Evolutionary conservation across 2,888 invertebrate genomes (phyloP).

Genomic region (Cryptus viduatorius): DNA sequence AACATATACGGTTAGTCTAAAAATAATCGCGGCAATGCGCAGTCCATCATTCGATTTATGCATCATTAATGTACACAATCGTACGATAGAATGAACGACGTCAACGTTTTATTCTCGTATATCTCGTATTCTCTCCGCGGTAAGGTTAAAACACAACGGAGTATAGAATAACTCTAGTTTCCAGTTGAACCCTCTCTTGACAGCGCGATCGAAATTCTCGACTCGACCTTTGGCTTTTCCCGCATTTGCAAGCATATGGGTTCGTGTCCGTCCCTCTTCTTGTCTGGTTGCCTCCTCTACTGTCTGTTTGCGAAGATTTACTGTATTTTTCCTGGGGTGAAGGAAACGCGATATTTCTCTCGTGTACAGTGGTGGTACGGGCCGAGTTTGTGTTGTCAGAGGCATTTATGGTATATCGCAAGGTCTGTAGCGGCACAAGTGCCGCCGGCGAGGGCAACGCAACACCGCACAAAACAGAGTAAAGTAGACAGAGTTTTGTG

Average conservation of each 20-base stretch:
- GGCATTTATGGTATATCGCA: constrained; percentile 58
- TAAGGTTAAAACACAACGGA: background rate
- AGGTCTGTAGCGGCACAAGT: constrained; percentile 19
- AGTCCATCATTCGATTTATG: constrained; percentile 48
- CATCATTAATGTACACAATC: constrained; percentile 46
- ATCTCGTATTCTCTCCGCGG: constrained; percentile 5
- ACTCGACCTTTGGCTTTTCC: constrained; percentile 54
- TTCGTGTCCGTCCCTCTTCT: constrained; percentile 20
- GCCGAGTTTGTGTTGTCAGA: constrained; percentile 17
- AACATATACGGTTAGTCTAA: background rate
- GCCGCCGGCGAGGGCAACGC: constrained; percentile 37
- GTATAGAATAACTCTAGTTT: constrained; percentile 13
- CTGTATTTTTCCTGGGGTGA: constrained; percentile 35
- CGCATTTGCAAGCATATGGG: constrained; percentile 49
- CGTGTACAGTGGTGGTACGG: background rate
- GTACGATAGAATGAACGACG: constrained; percentile 4
- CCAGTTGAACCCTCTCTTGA: constrained; percentile 26
- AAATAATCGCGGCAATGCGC: constrained; percentile 5
- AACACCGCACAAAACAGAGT: constrained; percentile 32
- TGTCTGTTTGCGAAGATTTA: constrained; percentile 31
- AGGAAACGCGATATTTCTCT: constrained; percentile 60
- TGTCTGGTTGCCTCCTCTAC: constrained; percentile 25
- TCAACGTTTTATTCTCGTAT: constrained; percentile 10
- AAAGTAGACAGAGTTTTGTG: constrained; percentile 11
- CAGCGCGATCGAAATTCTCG: constrained; percentile 46